phyloP scores from a whole-genome alignment of 2,888 invertebrate species.

The Drosophila pseudotakahashii region DNA sequence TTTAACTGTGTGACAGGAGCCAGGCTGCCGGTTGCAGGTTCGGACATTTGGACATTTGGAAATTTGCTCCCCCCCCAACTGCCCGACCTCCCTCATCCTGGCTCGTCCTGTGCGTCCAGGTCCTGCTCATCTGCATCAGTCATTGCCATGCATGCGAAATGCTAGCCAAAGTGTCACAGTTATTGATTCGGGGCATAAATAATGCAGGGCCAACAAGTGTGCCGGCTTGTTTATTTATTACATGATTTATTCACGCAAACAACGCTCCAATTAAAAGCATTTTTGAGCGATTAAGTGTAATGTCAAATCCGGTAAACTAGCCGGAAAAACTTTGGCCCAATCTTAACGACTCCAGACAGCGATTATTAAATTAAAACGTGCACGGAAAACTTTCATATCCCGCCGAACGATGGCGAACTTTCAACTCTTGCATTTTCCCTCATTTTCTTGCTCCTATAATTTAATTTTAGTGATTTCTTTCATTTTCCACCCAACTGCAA shows the following conservation, averaged over 20 bases:
- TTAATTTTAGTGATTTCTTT: constrained; percentile 25
- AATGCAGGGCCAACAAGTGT: constrained; percentile 70
- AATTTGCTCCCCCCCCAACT: neutral
- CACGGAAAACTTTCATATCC: constrained; percentile 58
- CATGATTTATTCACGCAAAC: constrained; percentile 63
- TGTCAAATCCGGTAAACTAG: constrained; percentile 47
- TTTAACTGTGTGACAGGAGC: constrained; percentile 74
- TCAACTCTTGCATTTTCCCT: constrained; percentile 32
- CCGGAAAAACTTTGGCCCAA: constrained; percentile 51
- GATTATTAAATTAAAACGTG: constrained; percentile 82
- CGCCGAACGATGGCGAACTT: constrained; percentile 39
- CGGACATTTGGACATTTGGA: constrained; percentile 1
- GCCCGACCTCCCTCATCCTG: neutral
- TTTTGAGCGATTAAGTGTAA: constrained; percentile 56
- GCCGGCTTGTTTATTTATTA: constrained; percentile 54
- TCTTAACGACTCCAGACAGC: constrained; percentile 59
- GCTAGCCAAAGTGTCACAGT: constrained; percentile 70
- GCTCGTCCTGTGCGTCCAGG: constrained; percentile 6
- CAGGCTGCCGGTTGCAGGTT: constrained; percentile 48
- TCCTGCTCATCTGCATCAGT: constrained; percentile 42
- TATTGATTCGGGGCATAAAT: constrained; percentile 74
- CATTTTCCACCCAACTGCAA: constrained; percentile 17
- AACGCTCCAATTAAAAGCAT: constrained; percentile 57
- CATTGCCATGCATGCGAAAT: constrained; percentile 67
- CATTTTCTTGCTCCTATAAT: constrained; percentile 8